phyloP scores from a whole-genome alignment of 2,888 invertebrate genomes.

The Dexiosoma caninum region DNA sequence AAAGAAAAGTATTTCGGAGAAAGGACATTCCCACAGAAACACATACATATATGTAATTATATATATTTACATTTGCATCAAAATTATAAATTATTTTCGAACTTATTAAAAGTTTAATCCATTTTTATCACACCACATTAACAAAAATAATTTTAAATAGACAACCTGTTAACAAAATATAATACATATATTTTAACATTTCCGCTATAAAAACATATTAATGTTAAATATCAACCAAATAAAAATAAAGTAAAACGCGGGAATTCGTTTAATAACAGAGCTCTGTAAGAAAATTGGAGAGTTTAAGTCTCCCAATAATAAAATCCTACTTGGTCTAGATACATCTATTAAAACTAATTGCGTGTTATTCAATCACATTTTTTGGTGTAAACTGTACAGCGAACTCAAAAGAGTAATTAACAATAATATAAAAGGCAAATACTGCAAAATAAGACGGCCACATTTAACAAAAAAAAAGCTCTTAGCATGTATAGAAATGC shows the following conservation, averaged over 20 bases:
- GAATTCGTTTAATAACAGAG: conserved; percentile 46
- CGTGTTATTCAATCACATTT: conserved; percentile 62
- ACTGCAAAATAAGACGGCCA: conserved; percentile 56
- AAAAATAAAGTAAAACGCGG: conserved; percentile 55
- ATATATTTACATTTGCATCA: too few relatives aligned
- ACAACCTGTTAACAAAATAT: conserved; percentile 45
- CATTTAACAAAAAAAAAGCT: conserved; percentile 32
- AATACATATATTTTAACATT: conserved; percentile 37
- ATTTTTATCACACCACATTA: too few relatives aligned
- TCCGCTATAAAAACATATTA: conserved; percentile 14
- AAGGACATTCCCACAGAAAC: too few relatives aligned
- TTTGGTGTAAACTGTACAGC: conserved; percentile 64
- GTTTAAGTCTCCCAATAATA: conserved; percentile 34
- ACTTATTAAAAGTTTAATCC: too few relatives aligned
- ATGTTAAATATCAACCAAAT: conserved; percentile 12
- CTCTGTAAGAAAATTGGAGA: conserved; percentile 53
- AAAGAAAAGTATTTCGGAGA: too few relatives aligned
- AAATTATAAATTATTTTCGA: too few relatives aligned
- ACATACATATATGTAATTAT: too few relatives aligned
- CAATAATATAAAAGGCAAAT: conserved; percentile 60
- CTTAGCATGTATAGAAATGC: conserved; percentile 58
- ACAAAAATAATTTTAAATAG: not conserved
- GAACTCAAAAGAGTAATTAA: conserved; percentile 61
- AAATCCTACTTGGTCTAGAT: conserved; percentile 43
- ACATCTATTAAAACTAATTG: conserved; percentile 61